These are phyloP conservation scores for Apis dorsata DNA, from an alignment of 1,140 invertebrate genomes.

Conservation along the genomic window DNA sequence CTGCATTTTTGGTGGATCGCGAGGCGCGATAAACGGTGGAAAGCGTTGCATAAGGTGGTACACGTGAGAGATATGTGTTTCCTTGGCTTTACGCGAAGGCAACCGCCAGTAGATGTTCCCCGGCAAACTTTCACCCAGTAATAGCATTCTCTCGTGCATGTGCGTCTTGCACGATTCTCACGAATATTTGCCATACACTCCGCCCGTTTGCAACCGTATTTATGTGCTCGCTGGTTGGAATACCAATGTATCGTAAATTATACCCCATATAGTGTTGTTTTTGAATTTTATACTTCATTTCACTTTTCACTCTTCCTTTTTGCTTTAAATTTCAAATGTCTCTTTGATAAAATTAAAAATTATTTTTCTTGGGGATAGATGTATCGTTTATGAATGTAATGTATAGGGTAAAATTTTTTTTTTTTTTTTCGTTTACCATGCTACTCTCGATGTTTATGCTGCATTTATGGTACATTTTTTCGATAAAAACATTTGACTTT, in stretches of 20 bases:
- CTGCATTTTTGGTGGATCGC: constrained; percentile 28
- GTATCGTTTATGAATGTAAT: too few species aligned
- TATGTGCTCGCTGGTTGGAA: constrained; percentile 29
- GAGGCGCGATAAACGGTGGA: constrained; percentile 26
- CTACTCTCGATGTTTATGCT: too few species aligned
- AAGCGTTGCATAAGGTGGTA: constrained; percentile 51
- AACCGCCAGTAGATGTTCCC: constrained; percentile 29
- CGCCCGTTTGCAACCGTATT: constrained; percentile 17
- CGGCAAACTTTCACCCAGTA: constrained; percentile 55
- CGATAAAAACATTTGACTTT: too few species aligned
- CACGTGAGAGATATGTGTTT: constrained; percentile 44
- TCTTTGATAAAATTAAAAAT: too few species aligned
- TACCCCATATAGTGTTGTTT: neutral
- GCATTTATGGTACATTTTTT: too few species aligned
- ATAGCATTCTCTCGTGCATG: constrained; percentile 44
- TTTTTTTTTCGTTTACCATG: too few species aligned
- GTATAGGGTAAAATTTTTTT: too few species aligned
- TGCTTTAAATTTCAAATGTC: too few species aligned
- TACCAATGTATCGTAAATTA: neutral
- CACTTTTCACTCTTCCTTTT: too few species aligned
- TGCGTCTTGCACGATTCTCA: constrained; percentile 49
- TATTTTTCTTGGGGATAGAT: too few species aligned
- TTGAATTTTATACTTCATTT: too few species aligned
- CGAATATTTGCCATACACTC: constrained; percentile 55
- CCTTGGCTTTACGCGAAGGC: constrained; percentile 19